Evolutionary conservation across 2,113 vertebrate genomes (phyloP), one percentile per base, ranked within the genome.

Genomic region (Regulus satrapa): DNA sequence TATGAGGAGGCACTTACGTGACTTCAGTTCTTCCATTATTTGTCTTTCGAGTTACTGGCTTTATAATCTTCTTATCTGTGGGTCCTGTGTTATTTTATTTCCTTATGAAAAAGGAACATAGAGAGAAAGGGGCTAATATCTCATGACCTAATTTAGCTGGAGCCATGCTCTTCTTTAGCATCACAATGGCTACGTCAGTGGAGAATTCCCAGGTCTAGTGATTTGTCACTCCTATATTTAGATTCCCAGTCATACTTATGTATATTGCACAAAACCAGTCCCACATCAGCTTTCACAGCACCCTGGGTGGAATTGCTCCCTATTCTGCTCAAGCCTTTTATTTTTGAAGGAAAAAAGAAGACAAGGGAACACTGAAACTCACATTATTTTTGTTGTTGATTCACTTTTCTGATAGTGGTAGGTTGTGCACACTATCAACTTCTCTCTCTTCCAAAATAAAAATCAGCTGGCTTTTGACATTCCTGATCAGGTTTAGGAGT

Each of bases 131-230:
- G 88, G 54, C 63, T 92, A 95, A 92, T 94, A 95, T 87, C 89
- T 94, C 73, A 75, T 89, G 93, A 88, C 87, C 91, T 92, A 89
- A 90, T 94, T 97, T 88, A 69, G 46, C 62, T 89, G 85, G 67
- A 97, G 85, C 46, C 63, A 36, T 83, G 26, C n/a, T 88, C 45
- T 91, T 91, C 81, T 69, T 88, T 63, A 66, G 32, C 74, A 85
- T 89, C 66, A 79, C 32, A 69, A 55, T 0, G 4, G 18, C 74
- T 83, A 77, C 3, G 1, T 83, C 87, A 85, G 49, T n/a, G 18
- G 49, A 83, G 87, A 88, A 74, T 88, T 94, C 88, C 68, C 75
- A 92, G 63, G 63, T 56, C 40, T 48, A 84, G 46, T 34, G 45
- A 87, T 89, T 85, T 94, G 90, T 94, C 68, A 80, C n/a, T 76